Evolutionary conservation across 2,888 invertebrate species (phyloP).

Genomic region (Halictus quadricinctus): DNA sequence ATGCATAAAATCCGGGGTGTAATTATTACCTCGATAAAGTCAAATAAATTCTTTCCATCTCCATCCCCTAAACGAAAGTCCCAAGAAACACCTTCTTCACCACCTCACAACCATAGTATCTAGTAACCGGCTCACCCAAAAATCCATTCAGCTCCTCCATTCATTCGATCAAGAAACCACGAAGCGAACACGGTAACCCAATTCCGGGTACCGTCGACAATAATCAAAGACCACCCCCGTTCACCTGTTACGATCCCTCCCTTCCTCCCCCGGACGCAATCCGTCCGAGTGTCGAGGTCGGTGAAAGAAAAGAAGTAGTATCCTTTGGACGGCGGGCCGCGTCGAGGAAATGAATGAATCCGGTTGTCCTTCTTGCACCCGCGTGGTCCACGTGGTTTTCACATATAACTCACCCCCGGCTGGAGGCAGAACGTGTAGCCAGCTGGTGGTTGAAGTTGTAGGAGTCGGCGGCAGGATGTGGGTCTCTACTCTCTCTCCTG

Average conservation of each 20-base stretch:
- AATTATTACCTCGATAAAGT: not conserved
- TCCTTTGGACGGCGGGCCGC: constrained; percentile 65
- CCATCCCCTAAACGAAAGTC: not conserved
- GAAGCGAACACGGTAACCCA: constrained; percentile 10
- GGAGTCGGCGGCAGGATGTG: constrained; percentile 78
- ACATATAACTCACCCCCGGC: constrained; percentile 69
- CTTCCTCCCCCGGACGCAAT: not conserved
- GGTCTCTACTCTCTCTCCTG: constrained; percentile 74
- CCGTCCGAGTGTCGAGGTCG: constrained; percentile 12
- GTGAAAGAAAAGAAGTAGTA: constrained; percentile 47
- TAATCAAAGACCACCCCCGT: not conserved
- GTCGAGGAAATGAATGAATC: constrained; percentile 78
- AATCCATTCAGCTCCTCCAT: not conserved
- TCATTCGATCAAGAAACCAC: not conserved
- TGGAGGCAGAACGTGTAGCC: constrained; percentile 75
- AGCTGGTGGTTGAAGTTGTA: constrained; percentile 80
- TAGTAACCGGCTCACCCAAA: not conserved
- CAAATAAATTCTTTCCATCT: not conserved
- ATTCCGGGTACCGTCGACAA: not conserved
- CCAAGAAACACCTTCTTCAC: not conserved
- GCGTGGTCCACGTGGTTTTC: constrained; percentile 78
- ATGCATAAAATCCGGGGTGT: not conserved
- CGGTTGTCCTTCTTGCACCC: constrained; percentile 76
- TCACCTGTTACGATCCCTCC: constrained; percentile 15
- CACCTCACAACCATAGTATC: no score